A percentile compares a stretch with the other conserved stretches of the same genome.
phyloP scores from a whole-genome alignment of 2,888 invertebrate genomes.

The Panzeria rudis region DNA sequence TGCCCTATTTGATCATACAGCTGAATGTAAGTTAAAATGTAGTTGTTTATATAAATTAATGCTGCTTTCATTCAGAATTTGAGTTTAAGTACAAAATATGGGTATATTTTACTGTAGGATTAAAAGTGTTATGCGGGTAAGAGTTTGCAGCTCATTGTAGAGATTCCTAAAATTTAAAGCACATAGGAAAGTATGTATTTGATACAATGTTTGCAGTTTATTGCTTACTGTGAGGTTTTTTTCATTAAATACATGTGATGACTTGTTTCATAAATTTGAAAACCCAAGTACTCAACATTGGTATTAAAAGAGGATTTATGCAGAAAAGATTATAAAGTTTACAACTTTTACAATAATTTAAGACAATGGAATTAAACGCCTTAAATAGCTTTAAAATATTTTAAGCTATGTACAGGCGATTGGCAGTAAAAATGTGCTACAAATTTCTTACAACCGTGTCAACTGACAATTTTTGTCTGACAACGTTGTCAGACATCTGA shows the following conservation, averaged over 20 bases:
- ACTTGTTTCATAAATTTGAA: constrained; percentile 40
- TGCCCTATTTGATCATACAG: not conserved
- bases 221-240: not conserved
- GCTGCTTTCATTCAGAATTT: constrained; percentile 14
- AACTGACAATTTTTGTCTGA: too few relatives aligned
- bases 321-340: constrained; percentile 21
- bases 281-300: constrained; percentile 16
- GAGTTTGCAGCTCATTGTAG: not conserved
- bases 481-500: too few relatives aligned
- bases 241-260: constrained; percentile 25
- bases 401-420: not conserved
- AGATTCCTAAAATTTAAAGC: constrained; percentile 5
- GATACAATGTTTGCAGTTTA: not conserved
- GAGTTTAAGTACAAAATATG: not conserved
- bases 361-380: constrained; percentile 35
- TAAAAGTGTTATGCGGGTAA: not conserved
- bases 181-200: not conserved
- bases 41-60: constrained; percentile 15
- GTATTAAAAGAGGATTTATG: constrained; percentile 45
- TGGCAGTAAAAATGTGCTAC: too few relatives aligned
- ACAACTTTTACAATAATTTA: constrained; percentile 26
- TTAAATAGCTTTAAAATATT: not conserved
- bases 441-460: too few relatives aligned
- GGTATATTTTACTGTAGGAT: not conserved
- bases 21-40: not conserved